A percentile compares a stretch with the other conserved stretches of the same genome.
phyloP scores from a whole-genome alignment of 2,888 invertebrate genomes.

The Acleris emargana region DNA sequence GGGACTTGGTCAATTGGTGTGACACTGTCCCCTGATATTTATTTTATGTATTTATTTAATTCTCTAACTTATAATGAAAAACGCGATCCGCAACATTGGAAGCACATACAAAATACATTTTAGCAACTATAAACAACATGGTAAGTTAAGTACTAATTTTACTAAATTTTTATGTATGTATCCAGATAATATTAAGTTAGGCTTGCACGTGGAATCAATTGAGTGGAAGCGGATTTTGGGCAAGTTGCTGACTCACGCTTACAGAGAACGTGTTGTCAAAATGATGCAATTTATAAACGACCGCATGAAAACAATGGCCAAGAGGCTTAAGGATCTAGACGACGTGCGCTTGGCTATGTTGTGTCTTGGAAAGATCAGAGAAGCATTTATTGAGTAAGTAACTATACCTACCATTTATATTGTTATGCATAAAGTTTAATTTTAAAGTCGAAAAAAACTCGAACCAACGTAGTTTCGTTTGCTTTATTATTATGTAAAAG shows the following conservation, averaged over 20 bases:
- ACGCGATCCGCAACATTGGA: background rate
- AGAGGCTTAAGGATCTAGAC: constrained; percentile 90
- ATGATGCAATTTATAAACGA: constrained; percentile 91
- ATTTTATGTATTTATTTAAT: too few relatives aligned
- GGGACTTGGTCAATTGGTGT: too few relatives aligned
- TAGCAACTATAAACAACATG: background rate
- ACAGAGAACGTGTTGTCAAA: constrained; percentile 87
- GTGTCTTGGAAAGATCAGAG: constrained; percentile 89
- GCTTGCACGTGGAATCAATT: constrained; percentile 88
- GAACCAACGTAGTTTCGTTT: too few relatives aligned
- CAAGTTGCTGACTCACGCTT: constrained; percentile 86
- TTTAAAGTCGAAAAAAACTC: too few relatives aligned
- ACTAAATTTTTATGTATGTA: constrained; percentile 32
- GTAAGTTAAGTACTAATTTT: background rate
- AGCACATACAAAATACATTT: background rate
- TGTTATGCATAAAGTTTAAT: too few relatives aligned
- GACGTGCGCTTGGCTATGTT: constrained; percentile 92
- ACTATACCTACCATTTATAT: too few relatives aligned
- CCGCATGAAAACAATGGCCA: constrained; percentile 87
- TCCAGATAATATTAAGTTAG: constrained; percentile 86
- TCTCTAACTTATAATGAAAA: constrained; percentile 4
- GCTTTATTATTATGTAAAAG: too few relatives aligned
- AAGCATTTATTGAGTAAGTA: constrained; percentile 87
- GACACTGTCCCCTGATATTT: too few relatives aligned
- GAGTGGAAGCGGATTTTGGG: constrained; percentile 91